Base-by-base conservation (phyloP, 2,797 vertebrate species). In the Saxicola maurus region DNA sequence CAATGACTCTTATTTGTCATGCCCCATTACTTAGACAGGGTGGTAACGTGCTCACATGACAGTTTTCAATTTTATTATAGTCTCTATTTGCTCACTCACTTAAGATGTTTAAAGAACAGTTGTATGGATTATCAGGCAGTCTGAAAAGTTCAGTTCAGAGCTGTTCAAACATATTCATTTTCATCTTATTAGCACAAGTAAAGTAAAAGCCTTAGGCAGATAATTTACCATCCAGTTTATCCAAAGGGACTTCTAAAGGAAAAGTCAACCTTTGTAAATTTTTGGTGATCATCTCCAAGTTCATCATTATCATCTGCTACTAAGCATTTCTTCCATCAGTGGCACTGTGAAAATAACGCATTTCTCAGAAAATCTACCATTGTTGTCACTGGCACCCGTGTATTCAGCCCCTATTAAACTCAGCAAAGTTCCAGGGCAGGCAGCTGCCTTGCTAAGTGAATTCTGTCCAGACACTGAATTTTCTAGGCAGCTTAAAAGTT, bases 21-120 rank as follows among this genome's bases (percentile, higher is more conserved):
- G 69, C 48, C 84, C 91, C 80, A 93, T 94, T 78, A 93, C 60
- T 83, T 43, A 78, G n/a, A 82, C 46, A 3, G 86, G 75, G 77
- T 52, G 67, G 68, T 74, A 87, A 80, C 87, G 53, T 11, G 9
- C 40, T 72, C 56, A 24, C 56, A 53, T 45, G 84, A 71, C 25
- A 28, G 64, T 43, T 85, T 88, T 79, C 80, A 65, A 86, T 82
- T 94, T 95, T 90, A 90, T 81, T 92, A 68, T 80, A 52, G 75
- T 43, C 81, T 80, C 65, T 95, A 91, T 74, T 89, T 91, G 87
- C 83, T 94, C 93, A 65, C 52, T 93, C 69, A 93, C 82, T 95
- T 93, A 82, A 95, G 91, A 81, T 87, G 80, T 84, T 96, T 94
- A 95, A 76, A 94, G 87, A 96, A 95, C 65, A 90, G 84, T 72